Conservation (phyloP, 2,113 vertebrate species). For the Cavia aperea region DNA sequence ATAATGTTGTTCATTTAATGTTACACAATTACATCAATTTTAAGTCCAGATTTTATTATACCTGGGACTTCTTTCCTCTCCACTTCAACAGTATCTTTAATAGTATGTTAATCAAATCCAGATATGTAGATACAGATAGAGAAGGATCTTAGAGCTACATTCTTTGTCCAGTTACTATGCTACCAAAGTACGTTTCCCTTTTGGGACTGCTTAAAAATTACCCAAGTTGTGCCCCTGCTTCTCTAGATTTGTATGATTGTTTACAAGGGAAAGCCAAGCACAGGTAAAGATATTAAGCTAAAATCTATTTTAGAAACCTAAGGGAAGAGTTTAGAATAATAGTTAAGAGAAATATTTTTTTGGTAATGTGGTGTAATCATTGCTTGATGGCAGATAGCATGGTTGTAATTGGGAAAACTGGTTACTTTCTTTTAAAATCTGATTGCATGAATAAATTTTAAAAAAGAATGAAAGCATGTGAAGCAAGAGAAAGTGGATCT, state of each 20-base stretch:
- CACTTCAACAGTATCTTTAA: background rate
- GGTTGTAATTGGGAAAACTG: background rate
- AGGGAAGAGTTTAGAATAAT: background rate
- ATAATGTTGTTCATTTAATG: background rate
- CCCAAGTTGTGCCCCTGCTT: background rate
- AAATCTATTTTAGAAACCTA: background rate
- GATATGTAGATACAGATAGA: background rate
- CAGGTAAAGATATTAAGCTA: background rate
- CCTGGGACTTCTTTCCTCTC: background rate
- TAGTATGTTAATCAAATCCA: background rate
- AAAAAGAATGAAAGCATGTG: background rate
- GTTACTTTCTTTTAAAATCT: background rate
- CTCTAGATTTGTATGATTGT: background rate
- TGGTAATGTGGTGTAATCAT: background rate
- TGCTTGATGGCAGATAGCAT: background rate
- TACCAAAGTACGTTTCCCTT: background rate
- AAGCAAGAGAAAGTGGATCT: background rate
- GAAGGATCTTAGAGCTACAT: background rate
- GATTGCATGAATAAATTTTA: background rate
- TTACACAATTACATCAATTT: background rate
- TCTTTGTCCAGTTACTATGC: background rate
- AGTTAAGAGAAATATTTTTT: background rate
- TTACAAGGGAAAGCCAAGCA: background rate
- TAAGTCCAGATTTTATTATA: constrained; percentile 4
- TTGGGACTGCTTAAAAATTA: background rate